Evolutionary conservation across 2,113 vertebrate genomes (phyloP).

Genomic region (Daphoenositta chrysoptera): DNA sequence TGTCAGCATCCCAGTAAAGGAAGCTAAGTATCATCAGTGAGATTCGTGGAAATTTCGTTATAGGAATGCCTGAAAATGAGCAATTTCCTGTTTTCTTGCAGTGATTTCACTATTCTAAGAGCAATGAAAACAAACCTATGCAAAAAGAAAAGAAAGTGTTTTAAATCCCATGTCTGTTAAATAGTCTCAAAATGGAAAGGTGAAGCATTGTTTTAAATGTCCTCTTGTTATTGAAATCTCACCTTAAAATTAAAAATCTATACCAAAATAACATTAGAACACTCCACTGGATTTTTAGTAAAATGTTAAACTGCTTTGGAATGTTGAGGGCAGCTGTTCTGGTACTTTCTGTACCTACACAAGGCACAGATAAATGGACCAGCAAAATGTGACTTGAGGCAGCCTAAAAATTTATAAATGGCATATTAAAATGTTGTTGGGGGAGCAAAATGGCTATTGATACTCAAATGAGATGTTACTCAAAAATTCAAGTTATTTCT

Average conservation of each 20-base stretch:
- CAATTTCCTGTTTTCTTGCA: background rate
- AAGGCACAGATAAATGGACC: background rate
- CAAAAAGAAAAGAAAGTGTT: background rate
- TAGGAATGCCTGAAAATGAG: background rate
- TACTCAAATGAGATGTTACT: background rate
- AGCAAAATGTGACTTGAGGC: slow-evolving; percentile 14
- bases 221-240: background rate
- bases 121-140: background rate
- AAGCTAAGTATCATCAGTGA: background rate
- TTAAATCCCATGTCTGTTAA: background rate
- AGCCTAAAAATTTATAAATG: slow-evolving; percentile 34
- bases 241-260: slow-evolving; percentile 32
- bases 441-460: slow-evolving; percentile 24
- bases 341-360: background rate
- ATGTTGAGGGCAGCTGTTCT: slow-evolving; percentile 5
- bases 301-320: slow-evolving; percentile 19
- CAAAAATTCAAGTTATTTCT: background rate
- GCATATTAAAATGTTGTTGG: slow-evolving; percentile 19
- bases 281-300: slow-evolving; percentile 28
- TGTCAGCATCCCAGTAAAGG: background rate
- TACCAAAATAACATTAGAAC: slow-evolving; percentile 11
- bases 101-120: background rate
- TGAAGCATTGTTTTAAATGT: background rate
- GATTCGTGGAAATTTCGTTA: background rate
- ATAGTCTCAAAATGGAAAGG: background rate